phyloP scores from a whole-genome alignment of 1,140 invertebrate genomes.

The Rhysida immarginata region DNA sequence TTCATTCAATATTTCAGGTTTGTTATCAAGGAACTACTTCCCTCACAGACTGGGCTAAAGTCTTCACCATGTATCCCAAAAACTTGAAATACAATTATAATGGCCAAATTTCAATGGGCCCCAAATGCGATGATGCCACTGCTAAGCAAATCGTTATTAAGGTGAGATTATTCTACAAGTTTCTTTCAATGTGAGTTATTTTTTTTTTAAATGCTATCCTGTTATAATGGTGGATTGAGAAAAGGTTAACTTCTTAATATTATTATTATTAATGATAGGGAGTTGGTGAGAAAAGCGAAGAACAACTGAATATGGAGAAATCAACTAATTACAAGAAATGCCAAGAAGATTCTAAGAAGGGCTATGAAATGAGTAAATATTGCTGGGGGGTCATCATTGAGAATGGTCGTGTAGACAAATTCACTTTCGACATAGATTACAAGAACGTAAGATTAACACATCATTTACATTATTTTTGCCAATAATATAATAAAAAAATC shows the following conservation, averaged over 20 bases:
- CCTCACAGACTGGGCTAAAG: background rate
- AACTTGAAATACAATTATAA: background rate
- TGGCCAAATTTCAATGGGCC: background rate
- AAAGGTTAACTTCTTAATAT: background rate
- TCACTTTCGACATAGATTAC: slow-evolving; percentile 1
- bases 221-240: background rate
- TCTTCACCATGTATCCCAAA: background rate
- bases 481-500: background rate
- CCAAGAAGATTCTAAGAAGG: slow-evolving; percentile 1
- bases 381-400: background rate
- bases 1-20: background rate
- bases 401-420: background rate
- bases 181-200: background rate
- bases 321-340: background rate
- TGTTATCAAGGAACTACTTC: background rate
- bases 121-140: background rate
- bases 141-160: background rate
- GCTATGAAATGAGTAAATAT: background rate
- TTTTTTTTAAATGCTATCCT: background rate
- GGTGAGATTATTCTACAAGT: background rate
- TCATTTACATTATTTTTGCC: background rate
- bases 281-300: background rate
- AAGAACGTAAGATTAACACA: background rate
- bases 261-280: background rate
- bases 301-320: background rate